Evolutionary conservation across 92 coral and sea anemone genomes (phyloP).

Genomic region (Meandrina meandrites): DNA sequence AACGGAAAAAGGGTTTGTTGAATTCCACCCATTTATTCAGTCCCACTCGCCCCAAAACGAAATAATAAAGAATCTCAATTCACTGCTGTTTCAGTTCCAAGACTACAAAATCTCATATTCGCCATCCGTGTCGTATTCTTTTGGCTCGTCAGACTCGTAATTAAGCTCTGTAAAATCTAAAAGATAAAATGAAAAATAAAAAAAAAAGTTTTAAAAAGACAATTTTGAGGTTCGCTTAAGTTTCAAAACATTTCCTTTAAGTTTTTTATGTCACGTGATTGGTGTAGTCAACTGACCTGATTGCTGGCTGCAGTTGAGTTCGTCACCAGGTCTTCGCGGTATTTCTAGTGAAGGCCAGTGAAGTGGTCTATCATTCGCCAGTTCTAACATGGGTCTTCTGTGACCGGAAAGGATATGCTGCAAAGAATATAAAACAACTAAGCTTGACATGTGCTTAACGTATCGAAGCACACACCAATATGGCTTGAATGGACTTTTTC

Average conservation of each 20-base stretch:
- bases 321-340: conserved; percentile 78
- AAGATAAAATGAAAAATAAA: conserved; percentile 7
- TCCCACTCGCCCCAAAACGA: background rate
- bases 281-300: conserved; percentile 55
- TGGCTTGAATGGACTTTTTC: background rate
- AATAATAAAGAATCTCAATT: background rate
- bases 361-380: conserved; percentile 83
- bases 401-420: conserved; percentile 80
- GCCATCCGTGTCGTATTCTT: conserved; percentile 87
- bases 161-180: conserved; percentile 84
- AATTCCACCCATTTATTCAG: background rate
- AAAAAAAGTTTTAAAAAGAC: background rate
- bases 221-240: background rate
- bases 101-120: conserved; percentile 85
- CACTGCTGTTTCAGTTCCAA: background rate
- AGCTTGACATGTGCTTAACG: background rate
- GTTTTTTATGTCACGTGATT: background rate
- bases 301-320: conserved; percentile 68
- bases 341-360: conserved; percentile 94
- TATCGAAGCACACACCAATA: background rate
- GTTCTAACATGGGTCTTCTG: conserved; percentile 91
- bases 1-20: background rate
- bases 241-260: background rate
- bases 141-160: conserved; percentile 80
- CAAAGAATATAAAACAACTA: background rate